Base-by-base conservation (phyloP, 1,140 invertebrate species). In the Meteorus sp. region DNA sequence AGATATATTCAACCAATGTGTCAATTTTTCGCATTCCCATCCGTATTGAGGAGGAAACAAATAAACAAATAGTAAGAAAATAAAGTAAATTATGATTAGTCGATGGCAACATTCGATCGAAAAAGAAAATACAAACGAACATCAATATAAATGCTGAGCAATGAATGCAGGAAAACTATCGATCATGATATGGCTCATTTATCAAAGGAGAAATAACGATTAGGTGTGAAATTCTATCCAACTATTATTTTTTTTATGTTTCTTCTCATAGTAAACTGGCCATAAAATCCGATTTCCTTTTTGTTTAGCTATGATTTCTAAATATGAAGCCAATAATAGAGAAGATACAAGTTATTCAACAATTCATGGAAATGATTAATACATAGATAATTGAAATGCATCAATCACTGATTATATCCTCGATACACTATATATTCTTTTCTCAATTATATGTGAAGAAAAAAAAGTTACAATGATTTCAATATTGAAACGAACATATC, bases 1-100 rank as follows among this genome's bases (percentile, higher is more conserved):
- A 22, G 29, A 50, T 39, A 57, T 57, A 50, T 43, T 15, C 37
- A 51, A 22, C 15, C 17, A 19, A 54, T 29, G 27, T 29, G 27
- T 11, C 19, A 37, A 39, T 43, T 29, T 15, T 43, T 29, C 13
- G 29, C 39, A 11, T 13, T 20, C 29, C 25, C 2, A 44, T 13
- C 23, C 44, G 9, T 47, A 0, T 0, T 25, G n/a, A n/a, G n/a
- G n/a, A n/a, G n/a, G n/a, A n/a, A n/a, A n/a, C n/a, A n/a, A 35
- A 33, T 17, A 50, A 57, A 47, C 9, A 22, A 15, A 25, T n/a
- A 48, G 25, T 31, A 37, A 25, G 20, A 37, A 56, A 43, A 19
- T 8, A 19, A 54, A 29, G 9, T 29, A 29, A 5, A 29, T 29
- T 29, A n/a, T n/a, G 27, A 29, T 52, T 11, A 52, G 6, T 37